Evolutionary conservation across 1,140 invertebrate species (phyloP).

Genomic region (Radopholus similis): DNA sequence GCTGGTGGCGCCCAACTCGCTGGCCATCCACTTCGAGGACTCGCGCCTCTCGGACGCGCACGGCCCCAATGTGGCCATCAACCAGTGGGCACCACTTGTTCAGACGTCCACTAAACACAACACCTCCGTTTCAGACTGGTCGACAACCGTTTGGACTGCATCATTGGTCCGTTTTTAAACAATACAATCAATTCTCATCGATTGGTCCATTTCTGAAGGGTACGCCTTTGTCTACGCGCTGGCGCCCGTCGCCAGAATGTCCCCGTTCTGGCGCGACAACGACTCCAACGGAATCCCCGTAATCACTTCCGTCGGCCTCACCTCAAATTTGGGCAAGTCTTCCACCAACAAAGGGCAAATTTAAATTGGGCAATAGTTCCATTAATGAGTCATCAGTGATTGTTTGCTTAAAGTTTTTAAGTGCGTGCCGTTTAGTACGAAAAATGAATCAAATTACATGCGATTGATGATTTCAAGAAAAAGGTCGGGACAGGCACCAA

Average conservation of each 20-base stretch:
- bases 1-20: constrained; percentile 43
- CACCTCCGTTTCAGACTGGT: too few relatives aligned
- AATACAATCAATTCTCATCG: neutral
- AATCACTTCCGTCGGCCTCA: constrained; percentile 76
- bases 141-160: constrained; percentile 52
- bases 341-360: neutral
- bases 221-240: constrained; percentile 60
- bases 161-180: constrained; percentile 44
- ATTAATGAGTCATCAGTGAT: too few relatives aligned
- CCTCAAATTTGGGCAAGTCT: constrained; percentile 69
- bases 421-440: too few relatives aligned
- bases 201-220: constrained; percentile 25
- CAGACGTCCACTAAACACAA: too few relatives aligned
- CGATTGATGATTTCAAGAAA: too few relatives aligned
- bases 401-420: too few relatives aligned
- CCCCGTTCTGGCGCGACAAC: constrained; percentile 47
- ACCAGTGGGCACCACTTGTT: too few relatives aligned
- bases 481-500: too few relatives aligned
- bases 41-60: constrained; percentile 49
- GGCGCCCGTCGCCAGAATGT: constrained; percentile 58
- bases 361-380: too few relatives aligned
- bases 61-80: constrained; percentile 58
- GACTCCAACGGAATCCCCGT: constrained; percentile 63
- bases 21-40: constrained; percentile 46
- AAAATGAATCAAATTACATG: neutral